Base-by-base conservation (phyloP, 1,140 invertebrate species). In the Drosophila littoralis region DNA sequence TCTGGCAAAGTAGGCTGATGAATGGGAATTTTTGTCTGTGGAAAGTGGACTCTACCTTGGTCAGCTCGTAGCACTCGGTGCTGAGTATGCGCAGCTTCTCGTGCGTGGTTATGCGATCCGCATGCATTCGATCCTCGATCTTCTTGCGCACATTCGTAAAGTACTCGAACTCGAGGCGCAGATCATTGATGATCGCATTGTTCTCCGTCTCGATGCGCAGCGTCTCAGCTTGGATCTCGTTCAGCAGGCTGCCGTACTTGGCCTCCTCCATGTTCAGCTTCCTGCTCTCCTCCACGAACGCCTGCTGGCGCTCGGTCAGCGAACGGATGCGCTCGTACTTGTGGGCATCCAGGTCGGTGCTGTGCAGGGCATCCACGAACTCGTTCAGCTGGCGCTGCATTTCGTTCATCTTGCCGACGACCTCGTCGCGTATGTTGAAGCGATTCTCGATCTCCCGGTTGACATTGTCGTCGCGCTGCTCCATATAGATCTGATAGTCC, bases 391-490 rank as follows among this genome's bases (percentile, higher is more conserved):
- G 78, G 9, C 61, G 63, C 58, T 85, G 84, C 71, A 91, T 77
- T 0, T 60, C 8, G 2, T 48, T 48, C 90, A 91, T 91, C 52
- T 72, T 75, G 22, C 40, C 50, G 4, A 80, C 71, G 1, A 91
- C 66, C n/a, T 78, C 52, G 33, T 91, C 90, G 12, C 90, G 86
- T 52, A 89, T 75, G 1, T 45, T 32, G 59, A 91, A 91, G 8
- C 90, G 76, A 10, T 69, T 71, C 50, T 89, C 86, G 15, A 91
- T 85, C 28, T 91, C 81, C 0, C 65, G 77, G 51, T 91, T 91
- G 12, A 91, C 74, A 2, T 60, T 59, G 48, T 91, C 75, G 43
- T 91, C 81, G 1, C 81, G 86, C 48, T 91, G 77, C 43, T 91
- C 90, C 42, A 86, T 8, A 36, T 70, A 91, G 22, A 91, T 91